Base-by-base conservation (phyloP, 2,797 vertebrate species). In the Zenarchopterus dispar region DNA sequence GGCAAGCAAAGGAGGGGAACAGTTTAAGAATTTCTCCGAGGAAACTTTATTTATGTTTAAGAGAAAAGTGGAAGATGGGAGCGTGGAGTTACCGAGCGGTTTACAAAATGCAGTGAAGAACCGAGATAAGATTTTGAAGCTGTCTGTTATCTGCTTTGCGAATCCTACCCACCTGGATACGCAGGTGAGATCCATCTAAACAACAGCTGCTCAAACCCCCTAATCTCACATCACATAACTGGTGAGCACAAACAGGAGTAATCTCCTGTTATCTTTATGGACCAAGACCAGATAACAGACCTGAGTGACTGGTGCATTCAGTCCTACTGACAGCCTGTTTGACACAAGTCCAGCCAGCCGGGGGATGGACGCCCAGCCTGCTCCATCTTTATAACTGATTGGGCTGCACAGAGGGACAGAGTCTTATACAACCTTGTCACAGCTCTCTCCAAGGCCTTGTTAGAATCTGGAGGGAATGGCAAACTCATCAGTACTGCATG, bases 141-240 rank as follows among this genome's bases (percentile, higher is more conserved):
- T 61, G 39, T 42, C 73, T 73, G 64, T 87, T 89, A 81, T 88
- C 80, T 80, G 73, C 68, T 85, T 82, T 76, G 77, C 79, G 83
- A 85, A 73, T 79, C 60, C 42, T 8, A 55, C 77, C 79, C 84
- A 86, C 87, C 87, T 87, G 80, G 78, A 82, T 66, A 73, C 50
- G 60, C 26, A 60, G 52, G 70, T 77, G 71, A 56, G 73, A 86
- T 81, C 71, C 75, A 83, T 86, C 78, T 77, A 70, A 75, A 67
- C 72, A 68, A 73, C 82, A 90, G 80, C 85, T 81, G 87, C 62
- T 82, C 77, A 56, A 78, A 78, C 82, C 57, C 51, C 67, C 68
- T 77, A 81, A 81, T 85, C 73, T 78, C 58, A 83, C 79, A 70
- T 70, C 68, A 57, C 73, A 75, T 77, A 80, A 81, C 75, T 84